Evolutionary conservation across 2,113 vertebrate genomes (phyloP).

Genomic region (Tachycineta bicolor): DNA sequence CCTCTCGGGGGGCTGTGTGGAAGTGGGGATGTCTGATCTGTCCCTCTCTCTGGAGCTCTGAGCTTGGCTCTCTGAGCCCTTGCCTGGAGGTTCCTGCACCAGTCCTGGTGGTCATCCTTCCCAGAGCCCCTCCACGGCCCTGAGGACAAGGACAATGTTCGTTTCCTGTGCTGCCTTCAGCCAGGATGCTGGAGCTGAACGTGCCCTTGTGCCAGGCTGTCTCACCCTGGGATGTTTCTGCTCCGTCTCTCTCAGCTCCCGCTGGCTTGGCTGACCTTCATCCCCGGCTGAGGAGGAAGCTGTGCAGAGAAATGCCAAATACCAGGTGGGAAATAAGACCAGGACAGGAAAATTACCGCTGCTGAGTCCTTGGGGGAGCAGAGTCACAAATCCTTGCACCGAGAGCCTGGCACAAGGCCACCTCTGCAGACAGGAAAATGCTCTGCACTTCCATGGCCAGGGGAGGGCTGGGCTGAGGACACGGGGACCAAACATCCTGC

Average conservation of each 20-base stretch:
- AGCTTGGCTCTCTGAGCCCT: neutral
- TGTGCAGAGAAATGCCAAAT: neutral
- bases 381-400: neutral
- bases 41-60: neutral
- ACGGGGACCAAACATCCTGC: neutral
- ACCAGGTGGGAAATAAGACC: neutral
- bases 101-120: neutral
- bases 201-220: neutral
- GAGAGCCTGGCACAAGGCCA: neutral
- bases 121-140: neutral
- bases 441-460: neutral
- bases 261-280: neutral
- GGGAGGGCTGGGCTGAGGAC: neutral
- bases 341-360: neutral
- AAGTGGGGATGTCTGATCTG: neutral
- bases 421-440: neutral
- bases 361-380: neutral
- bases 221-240: neutral
- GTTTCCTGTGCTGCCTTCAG: neutral
- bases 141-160: neutral
- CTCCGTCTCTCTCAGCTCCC: neutral
- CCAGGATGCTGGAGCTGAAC: neutral
- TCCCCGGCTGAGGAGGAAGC: neutral
- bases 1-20: neutral
- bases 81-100: neutral